Base-by-base conservation (phyloP, 1,140 invertebrate species). In the Drosophila elegans region DNA sequence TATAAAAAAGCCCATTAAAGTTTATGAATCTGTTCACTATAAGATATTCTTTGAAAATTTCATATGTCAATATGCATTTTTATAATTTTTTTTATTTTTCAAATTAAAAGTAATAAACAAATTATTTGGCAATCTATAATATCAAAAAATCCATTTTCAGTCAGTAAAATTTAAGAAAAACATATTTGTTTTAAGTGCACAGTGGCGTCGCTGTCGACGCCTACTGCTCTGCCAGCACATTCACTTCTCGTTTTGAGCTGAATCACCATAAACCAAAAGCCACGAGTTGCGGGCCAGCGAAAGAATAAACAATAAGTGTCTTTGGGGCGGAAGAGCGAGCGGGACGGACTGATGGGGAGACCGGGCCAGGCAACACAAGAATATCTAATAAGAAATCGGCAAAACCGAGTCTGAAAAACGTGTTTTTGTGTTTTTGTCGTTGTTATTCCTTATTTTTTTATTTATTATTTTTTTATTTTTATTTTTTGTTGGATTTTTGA, bases 351-450 rank as follows among this genome's bases (percentile, higher is more conserved):
- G 16, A 54, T 72, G 42, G 56, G 64, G 63, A 44, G 55, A 32
- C 54, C 67, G 73, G 55, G 46, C 44, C 45, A 67, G 39, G 45
- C 51, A 55, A 27, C 49, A 78, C 49, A 77, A 71, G 66, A 80
- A 85, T 72, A 72, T 75, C 77, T 75, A 75, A 84, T 84, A 85
- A 74, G 73, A 80, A 85, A 85, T 85, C 76, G 85, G 78, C 78
- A 82, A 69, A 68, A 12, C 64, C 48, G 55, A 66, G 42, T 69
- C 64, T 49, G 49, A 78, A 64, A 79, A 82, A 82, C 80, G 68
- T 78, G 81, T 85, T 85, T 84, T 44, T 61, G 34, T 59, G 56
- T 72, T 57, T 55, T 51, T n/a, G n/a, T 63, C 55, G 29, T 38
- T 49, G 29, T 54, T 44, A 39, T 71, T 64, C 34, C 32, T 72